Base-by-base conservation (phyloP, 2,113 vertebrate genomes). In the Centropus bengalensis region DNA sequence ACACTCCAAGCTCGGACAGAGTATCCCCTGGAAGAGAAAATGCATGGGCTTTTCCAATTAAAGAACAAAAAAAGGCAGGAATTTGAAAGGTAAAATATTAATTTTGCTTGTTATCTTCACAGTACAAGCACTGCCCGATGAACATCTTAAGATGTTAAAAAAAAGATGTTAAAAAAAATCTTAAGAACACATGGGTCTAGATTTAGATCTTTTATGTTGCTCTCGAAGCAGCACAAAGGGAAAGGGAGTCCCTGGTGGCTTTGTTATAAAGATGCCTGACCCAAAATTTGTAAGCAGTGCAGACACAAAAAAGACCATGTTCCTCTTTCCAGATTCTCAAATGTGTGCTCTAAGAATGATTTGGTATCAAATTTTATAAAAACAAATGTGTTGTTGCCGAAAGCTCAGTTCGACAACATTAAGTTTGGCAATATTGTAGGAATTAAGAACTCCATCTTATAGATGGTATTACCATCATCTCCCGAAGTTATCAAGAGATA, bases 131-230 rank as follows among this genome's bases (percentile, higher is more conserved):
- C 10, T 18, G 9, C 10, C 66, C 52, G 33, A 23, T 52, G 56
- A 2, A 5, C 44, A n/a, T n/a, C n/a, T n/a, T n/a, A n/a, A n/a
- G n/a, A n/a, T n/a, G n/a, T n/a, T n/a, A n/a, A n/a, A n/a, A n/a
- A n/a, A n/a, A n/a, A n/a, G n/a, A n/a, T n/a, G n/a, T n/a, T n/a
- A n/a, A n/a, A 51, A 12, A 15, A 68, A 88, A 27, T 14, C 38
- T 75, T 59, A 75, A 42, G 82, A 15, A 28, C 0, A 24, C 0
- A 0, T 18, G 40, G 4, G 3, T 67, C 8, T 32, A 54, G 66
- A 51, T n/a, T 32, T 76, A 24, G 79, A 42, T 45, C 8, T 55
- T 64, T 9, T 20, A 2, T 6, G 40, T 45, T 69, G 36, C 26
- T 44, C 33, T 76, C 49, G 30, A 74, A 90, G 33, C 14, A 47